phyloP scores from a whole-genome alignment of 2,113 vertebrate genomes.

The Cariama cristata region DNA sequence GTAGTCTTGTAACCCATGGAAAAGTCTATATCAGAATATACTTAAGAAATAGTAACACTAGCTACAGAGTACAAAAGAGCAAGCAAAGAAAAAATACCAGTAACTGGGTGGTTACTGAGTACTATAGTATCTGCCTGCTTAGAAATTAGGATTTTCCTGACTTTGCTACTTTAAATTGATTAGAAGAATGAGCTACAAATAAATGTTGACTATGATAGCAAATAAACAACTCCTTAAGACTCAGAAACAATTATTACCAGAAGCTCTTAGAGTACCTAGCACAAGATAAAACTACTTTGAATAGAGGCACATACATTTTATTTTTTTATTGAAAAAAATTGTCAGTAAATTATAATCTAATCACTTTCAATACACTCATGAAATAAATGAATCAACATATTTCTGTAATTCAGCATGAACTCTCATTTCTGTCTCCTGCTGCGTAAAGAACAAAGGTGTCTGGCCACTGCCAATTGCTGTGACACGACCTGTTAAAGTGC shows the following conservation, averaged over 20 bases:
- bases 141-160: neutral
- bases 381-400: neutral
- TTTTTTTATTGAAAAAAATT: neutral
- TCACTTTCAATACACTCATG: neutral
- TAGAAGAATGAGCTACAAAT: neutral
- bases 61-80: neutral
- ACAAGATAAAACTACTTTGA: neutral
- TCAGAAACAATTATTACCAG: neutral
- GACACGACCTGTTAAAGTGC: neutral
- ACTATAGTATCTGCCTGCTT: neutral
- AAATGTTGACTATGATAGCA: neutral
- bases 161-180: neutral
- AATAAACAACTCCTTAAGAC: neutral
- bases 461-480: neutral
- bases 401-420: neutral
- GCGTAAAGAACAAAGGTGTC: constrained; percentile 10
- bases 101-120: neutral
- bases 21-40: neutral
- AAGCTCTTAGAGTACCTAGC: neutral
- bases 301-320: neutral
- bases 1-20: neutral
- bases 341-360: neutral
- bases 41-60: neutral
- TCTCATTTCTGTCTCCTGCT: neutral
- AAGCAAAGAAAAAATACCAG: neutral